Evolutionary conservation across 2,888 invertebrate species (phyloP).

Genomic region (Platycheirus albimanus): DNA sequence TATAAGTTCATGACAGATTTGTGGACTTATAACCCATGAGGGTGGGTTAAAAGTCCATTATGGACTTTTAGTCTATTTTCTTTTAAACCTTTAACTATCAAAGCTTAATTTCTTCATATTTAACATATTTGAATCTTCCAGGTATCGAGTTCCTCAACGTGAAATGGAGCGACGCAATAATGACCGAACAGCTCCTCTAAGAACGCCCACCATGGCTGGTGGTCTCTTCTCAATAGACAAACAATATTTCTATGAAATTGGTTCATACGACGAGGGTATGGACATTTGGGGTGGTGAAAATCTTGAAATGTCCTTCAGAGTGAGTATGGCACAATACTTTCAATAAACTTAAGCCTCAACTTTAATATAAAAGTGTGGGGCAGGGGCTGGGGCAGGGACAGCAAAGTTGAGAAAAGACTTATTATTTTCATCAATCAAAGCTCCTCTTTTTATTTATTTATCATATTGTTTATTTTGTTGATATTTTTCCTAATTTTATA

Average conservation of each 20-base stretch:
- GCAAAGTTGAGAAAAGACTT: conserved; percentile 31
- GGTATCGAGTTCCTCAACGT: conserved; percentile 98
- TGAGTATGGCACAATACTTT: conserved; percentile 78
- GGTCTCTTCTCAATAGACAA: conserved; percentile 97
- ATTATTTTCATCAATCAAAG: conserved; percentile 45
- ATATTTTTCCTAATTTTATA: conserved; percentile 35
- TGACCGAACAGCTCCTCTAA: conserved; percentile 95
- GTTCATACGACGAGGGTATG: conserved; percentile 99
- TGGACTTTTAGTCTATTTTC: too few relatives aligned
- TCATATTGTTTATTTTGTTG: conserved; percentile 27
- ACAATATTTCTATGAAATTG: conserved; percentile 98
- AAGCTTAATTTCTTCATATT: too few relatives aligned
- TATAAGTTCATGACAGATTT: too few relatives aligned
- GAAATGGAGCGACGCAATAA: conserved; percentile 97
- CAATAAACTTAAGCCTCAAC: background rate
- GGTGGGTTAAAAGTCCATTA: too few relatives aligned
- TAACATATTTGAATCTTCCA: too few relatives aligned
- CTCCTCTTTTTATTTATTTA: conserved; percentile 24
- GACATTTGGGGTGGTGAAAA: conserved; percentile 96
- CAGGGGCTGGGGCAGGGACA: too few relatives aligned
- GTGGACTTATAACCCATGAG: too few relatives aligned
- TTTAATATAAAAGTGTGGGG: background rate
- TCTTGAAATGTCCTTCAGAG: conserved; percentile 84
- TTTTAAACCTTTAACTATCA: too few relatives aligned
- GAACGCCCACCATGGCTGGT: conserved; percentile 99